phyloP scores from a whole-genome alignment of 2,888 invertebrate species.

The Melipona beecheii region DNA sequence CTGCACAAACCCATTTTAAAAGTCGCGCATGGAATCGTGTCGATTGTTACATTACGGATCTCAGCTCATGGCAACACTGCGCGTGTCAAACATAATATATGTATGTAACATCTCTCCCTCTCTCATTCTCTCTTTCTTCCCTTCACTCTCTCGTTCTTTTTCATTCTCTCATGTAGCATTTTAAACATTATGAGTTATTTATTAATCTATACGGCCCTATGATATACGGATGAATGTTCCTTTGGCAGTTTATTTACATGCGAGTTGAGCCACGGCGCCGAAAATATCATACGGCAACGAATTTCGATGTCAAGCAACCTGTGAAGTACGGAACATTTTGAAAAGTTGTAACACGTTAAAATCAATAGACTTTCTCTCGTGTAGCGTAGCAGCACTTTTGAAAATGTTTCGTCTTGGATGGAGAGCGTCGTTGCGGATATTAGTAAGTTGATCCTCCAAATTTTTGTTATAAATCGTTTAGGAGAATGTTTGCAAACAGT shows the following conservation, averaged over 20 bases:
- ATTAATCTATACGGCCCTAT: slow-evolving; percentile 66
- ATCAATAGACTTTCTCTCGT: slow-evolving; percentile 12
- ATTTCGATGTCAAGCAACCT: slow-evolving; percentile 39
- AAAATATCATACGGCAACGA: slow-evolving; percentile 20
- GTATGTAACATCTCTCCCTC: slow-evolving; percentile 24
- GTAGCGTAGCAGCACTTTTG: background rate
- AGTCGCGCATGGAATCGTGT: slow-evolving; percentile 63
- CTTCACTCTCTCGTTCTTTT: slow-evolving; percentile 26
- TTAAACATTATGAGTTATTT: slow-evolving; percentile 63
- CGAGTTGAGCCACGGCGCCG: slow-evolving; percentile 62
- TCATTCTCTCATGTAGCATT: slow-evolving; percentile 42
- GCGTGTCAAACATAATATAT: slow-evolving; percentile 61
- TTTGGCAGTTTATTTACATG: slow-evolving; percentile 75
- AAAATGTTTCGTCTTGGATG: slow-evolving; percentile 24
- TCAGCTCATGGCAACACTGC: slow-evolving; percentile 65
- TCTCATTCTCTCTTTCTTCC: slow-evolving; percentile 23
- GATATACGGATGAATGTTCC: slow-evolving; percentile 60
- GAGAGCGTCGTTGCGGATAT: slow-evolving; percentile 36
- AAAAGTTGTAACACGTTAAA: slow-evolving; percentile 10
- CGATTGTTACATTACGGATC: slow-evolving; percentile 66
- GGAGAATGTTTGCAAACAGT: background rate
- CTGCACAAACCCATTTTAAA: slow-evolving; percentile 67
- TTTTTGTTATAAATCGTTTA: background rate
- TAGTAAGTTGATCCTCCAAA: background rate
- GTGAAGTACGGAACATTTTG: slow-evolving; percentile 20